Evolutionary conservation across 2,797 vertebrate species (phyloP).

Genomic region (Ceryle rudis): DNA sequence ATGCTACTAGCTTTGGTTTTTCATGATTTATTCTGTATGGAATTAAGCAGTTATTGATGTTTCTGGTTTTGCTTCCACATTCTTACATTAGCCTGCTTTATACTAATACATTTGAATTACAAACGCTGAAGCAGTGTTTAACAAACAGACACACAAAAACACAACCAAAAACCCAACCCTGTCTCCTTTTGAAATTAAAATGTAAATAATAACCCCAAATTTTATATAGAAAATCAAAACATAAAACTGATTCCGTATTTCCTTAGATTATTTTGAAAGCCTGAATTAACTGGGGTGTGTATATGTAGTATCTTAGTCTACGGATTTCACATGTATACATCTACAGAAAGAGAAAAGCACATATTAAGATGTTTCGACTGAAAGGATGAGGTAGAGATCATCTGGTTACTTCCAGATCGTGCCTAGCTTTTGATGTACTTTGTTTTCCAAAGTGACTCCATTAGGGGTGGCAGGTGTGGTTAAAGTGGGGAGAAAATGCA

Average conservation of each 20-base stretch:
- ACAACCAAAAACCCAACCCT: fast-evolving
- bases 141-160: not conserved
- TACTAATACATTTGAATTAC: not conserved
- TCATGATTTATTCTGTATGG: not conserved
- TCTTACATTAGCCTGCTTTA: not conserved
- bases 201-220: not conserved
- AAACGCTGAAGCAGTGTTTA: not conserved
- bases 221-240: not conserved
- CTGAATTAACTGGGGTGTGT: not conserved
- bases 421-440: not conserved
- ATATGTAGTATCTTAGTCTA: not conserved
- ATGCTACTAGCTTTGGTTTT: not conserved
- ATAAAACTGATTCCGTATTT: not conserved
- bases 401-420: not conserved
- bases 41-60: not conserved
- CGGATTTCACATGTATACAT: fast-evolving
- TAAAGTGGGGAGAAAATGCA: not conserved
- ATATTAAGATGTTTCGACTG: not conserved
- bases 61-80: not conserved
- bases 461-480: not conserved
- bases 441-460: not conserved
- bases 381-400: not conserved
- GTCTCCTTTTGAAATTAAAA: not conserved
- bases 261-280: not conserved
- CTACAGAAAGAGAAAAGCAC: not conserved